phyloP scores from a whole-genome alignment of 1,140 invertebrate species.

The Heliconius hewitsoni region DNA sequence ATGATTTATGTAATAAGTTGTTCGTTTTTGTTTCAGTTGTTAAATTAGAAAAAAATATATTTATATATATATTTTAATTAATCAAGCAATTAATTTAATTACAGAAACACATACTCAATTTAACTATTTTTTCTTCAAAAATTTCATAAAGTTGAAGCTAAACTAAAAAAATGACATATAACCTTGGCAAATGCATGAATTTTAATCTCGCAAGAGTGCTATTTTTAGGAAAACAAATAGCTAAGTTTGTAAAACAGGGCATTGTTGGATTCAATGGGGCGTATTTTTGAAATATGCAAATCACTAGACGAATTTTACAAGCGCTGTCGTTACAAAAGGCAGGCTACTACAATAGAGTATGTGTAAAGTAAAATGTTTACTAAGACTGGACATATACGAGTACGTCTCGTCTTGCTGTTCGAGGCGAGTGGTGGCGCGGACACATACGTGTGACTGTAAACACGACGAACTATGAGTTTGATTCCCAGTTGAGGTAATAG shows the following conservation, averaged over 20 bases:
- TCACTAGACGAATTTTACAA: conserved; percentile 11
- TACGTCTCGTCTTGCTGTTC: too few species aligned
- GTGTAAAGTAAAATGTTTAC: background rate
- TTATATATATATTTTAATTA: too few species aligned
- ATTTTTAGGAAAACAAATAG: background rate
- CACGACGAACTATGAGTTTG: too few species aligned
- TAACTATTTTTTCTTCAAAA: background rate
- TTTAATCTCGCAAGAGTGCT: background rate
- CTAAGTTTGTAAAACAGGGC: background rate
- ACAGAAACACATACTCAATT: too few species aligned
- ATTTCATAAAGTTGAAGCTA: background rate
- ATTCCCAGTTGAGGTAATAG: too few species aligned
- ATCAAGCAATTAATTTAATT: too few species aligned
- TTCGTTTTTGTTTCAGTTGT: too few species aligned
- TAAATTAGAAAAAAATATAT: too few species aligned
- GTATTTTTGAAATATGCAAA: conserved; percentile 14
- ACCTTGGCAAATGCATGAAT: background rate
- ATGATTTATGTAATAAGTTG: background rate
- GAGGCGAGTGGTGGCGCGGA: too few species aligned
- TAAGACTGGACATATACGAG: background rate
- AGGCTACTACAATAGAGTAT: background rate
- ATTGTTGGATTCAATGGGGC: background rate
- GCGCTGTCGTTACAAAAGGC: background rate
- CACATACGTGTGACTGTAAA: too few species aligned
- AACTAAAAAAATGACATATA: background rate